Evolutionary conservation across 2,113 vertebrate species (phyloP).

Genomic region (Rhabdornis inornatus): DNA sequence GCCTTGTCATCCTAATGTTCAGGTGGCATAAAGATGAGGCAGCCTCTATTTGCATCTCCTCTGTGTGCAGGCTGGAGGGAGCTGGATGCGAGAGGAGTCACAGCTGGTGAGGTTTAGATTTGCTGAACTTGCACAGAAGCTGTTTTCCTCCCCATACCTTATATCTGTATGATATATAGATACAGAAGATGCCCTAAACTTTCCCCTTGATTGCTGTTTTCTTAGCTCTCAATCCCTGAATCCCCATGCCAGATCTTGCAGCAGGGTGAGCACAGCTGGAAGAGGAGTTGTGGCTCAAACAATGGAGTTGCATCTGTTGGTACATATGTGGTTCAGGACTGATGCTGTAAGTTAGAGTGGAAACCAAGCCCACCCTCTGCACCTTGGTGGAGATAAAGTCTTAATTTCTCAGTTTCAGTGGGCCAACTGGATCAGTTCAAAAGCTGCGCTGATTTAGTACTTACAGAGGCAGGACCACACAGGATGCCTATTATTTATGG

Average conservation of each 20-base stretch:
- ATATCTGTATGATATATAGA: background rate
- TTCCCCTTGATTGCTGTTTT: background rate
- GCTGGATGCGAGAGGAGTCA: background rate
- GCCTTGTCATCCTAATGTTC: constrained; percentile 33
- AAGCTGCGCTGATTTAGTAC: background rate
- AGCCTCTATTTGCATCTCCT: background rate
- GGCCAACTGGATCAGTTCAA: background rate
- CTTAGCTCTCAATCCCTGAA: background rate
- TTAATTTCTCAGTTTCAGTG: background rate
- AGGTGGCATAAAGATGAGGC: constrained; percentile 34
- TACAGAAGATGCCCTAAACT: background rate
- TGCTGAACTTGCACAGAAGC: background rate
- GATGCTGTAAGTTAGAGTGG: background rate
- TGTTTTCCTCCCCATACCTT: background rate
- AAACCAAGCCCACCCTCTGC: background rate
- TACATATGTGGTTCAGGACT: background rate
- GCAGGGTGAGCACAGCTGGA: background rate
- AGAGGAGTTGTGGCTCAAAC: background rate
- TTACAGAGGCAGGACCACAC: background rate
- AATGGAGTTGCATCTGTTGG: background rate
- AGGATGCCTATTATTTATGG: background rate
- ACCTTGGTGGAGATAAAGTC: background rate
- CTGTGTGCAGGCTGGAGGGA: background rate
- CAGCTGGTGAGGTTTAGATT: background rate
- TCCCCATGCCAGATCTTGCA: background rate